Percentiles rank a stretch among this genome's conserved stretches.
Evolutionary conservation across 2,797 vertebrate genomes (phyloP).

Genomic region (Lacerta agilis): DNA sequence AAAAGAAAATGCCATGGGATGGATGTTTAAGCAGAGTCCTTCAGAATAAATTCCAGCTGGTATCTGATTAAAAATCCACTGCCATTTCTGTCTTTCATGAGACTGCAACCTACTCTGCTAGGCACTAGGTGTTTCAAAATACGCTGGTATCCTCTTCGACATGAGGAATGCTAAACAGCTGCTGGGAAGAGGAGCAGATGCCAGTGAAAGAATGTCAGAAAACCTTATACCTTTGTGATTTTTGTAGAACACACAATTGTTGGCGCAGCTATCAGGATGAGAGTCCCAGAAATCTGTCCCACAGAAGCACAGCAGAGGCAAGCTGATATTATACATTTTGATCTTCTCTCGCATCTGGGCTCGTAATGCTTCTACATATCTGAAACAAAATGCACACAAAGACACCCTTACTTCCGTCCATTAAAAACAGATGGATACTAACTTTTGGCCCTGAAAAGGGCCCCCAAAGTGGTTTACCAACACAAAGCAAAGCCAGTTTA

Average conservation of each 20-base stretch:
- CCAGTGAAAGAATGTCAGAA: background rate
- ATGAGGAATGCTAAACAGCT: background rate
- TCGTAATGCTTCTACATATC: slow-evolving; percentile 82
- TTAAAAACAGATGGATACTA: no score
- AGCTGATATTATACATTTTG: slow-evolving; percentile 75
- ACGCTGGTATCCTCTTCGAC: background rate
- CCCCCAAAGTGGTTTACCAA: background rate
- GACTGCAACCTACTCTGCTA: no score
- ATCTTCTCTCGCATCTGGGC: slow-evolving; percentile 84
- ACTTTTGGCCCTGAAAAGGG: background rate
- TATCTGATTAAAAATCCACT: background rate
- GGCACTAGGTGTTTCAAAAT: background rate
- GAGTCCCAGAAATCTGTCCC: slow-evolving; percentile 92
- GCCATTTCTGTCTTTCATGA: background rate
- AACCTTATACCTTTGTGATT: slow-evolving; percentile 87
- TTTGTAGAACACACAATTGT: slow-evolving; percentile 94
- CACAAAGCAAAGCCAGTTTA: background rate
- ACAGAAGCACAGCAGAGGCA: slow-evolving; percentile 91
- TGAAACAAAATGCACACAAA: slow-evolving; percentile 48
- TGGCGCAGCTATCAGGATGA: slow-evolving; percentile 92
- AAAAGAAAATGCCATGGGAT: fast-evolving
- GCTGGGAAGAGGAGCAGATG: background rate
- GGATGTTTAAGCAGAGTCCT: background rate
- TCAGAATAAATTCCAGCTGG: background rate
- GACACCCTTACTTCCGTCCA: no score